Conservation (phyloP, 2,113 vertebrate genomes). For the Proterorhinus semilunaris region DNA sequence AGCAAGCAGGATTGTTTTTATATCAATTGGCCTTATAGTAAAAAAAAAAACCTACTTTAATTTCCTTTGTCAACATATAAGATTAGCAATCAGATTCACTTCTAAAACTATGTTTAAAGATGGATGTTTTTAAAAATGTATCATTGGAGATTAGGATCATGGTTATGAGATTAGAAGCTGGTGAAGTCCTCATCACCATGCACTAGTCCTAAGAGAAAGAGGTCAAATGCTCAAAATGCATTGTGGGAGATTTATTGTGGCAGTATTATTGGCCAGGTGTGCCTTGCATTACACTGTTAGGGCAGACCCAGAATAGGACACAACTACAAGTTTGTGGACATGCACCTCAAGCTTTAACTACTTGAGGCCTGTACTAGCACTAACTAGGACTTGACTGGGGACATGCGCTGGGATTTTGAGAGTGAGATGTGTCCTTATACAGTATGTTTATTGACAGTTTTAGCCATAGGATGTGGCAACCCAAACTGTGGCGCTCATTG, state of each 20-base stretch:
- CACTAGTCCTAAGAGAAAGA: neutral
- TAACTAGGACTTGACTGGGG: no score
- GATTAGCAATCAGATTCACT: conserved; percentile 59
- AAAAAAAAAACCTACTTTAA: conserved; percentile 46
- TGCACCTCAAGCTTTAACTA: no score
- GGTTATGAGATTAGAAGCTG: conserved; percentile 37
- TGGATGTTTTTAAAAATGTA: conserved; percentile 36
- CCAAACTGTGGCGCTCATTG: no score
- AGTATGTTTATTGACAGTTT: no score
- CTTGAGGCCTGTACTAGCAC: no score
- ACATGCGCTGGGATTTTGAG: no score
- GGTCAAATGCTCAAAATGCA: conserved; percentile 2
- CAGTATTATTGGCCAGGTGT: conserved; percentile 1
- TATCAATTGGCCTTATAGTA: conserved; percentile 60
- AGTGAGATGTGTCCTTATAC: no score
- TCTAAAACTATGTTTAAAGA: conserved; percentile 34
- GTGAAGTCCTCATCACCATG: neutral
- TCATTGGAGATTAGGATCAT: conserved; percentile 50
- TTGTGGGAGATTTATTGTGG: conserved; percentile 5
- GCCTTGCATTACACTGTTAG: neutral
- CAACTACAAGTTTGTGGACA: no score
- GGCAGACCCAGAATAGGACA: neutral
- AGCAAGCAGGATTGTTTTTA: conserved; percentile 48
- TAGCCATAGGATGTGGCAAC: no score
- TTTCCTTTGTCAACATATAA: conserved; percentile 44